Evolutionary conservation across 2,113 vertebrate species (phyloP).

Genomic region (Dascyllus trimaculatus): DNA sequence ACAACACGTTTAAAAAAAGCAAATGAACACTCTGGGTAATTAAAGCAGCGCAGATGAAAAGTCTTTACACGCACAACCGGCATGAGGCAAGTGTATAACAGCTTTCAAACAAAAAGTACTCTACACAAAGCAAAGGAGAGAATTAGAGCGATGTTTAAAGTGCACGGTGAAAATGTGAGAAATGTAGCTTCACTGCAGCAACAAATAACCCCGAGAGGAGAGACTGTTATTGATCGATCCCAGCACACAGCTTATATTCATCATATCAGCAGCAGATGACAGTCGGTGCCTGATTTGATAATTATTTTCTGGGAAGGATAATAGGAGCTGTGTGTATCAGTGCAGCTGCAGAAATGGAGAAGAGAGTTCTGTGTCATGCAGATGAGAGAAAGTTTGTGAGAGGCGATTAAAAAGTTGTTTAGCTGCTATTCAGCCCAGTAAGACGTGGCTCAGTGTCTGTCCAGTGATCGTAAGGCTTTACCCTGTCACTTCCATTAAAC

Average conservation of each 20-base stretch:
- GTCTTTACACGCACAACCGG: background rate
- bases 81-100: background rate
- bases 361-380: background rate
- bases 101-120: background rate
- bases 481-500: constrained; percentile 60
- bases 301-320: background rate
- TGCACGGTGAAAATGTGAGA: no score
- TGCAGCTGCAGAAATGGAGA: constrained; percentile 6
- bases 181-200: background rate
- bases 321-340: background rate
- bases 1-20: no score
- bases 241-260: background rate
- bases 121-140: background rate
- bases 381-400: background rate
- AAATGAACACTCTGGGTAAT: no score
- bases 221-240: constrained; percentile 1
- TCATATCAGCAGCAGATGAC: constrained; percentile 4
- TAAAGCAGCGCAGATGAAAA: background rate
- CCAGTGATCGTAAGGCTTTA: constrained; percentile 46
- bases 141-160: constrained; percentile 3
- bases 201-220: background rate
- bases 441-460: no score
- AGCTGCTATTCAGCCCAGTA: constrained; percentile 14
- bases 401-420: constrained; percentile 25
- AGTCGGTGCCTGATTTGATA: constrained; percentile 6